Evolutionary conservation across 2,888 invertebrate genomes (phyloP).

Genomic region (Cacoxenus indagator): DNA sequence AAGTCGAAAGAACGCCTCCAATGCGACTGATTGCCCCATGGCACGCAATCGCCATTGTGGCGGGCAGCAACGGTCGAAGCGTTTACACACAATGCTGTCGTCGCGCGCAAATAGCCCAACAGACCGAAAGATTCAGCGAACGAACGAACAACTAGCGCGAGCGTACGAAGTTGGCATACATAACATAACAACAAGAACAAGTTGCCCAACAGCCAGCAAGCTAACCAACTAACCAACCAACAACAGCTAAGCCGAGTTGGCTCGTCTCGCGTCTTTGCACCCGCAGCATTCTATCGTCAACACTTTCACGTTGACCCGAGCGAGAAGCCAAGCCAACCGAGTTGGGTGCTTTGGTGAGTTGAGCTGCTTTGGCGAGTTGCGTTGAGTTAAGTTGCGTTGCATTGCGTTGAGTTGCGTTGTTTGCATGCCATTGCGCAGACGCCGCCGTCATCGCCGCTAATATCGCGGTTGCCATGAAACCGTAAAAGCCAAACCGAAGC

Average conservation of each 20-base stretch:
- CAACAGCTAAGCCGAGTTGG: not conserved
- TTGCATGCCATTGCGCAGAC: slow-evolving; percentile 48
- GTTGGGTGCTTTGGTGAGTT: not conserved
- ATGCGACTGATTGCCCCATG: slow-evolving; percentile 51
- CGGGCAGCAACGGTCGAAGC: slow-evolving; percentile 9
- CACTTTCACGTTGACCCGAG: not conserved
- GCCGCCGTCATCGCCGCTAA: slow-evolving; percentile 34
- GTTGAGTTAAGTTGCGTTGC: not conserved
- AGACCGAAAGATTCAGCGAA: not conserved
- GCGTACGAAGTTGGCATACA: not conserved
- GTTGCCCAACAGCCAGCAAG: not conserved
- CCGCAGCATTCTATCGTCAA: not conserved
- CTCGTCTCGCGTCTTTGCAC: not conserved
- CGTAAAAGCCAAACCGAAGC: slow-evolving; percentile 6
- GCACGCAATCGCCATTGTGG: slow-evolving; percentile 54
- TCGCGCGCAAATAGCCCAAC: not conserved
- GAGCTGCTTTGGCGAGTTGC: not conserved
- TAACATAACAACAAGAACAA: not conserved
- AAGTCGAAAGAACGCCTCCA: slow-evolving; percentile 39
- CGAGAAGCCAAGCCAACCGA: not conserved
- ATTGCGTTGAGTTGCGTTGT: slow-evolving; percentile 17
- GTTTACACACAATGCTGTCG: not conserved
- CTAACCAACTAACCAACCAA: not conserved
- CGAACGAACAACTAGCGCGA: not conserved
- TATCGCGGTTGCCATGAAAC: slow-evolving; percentile 13